Conservation (phyloP, 2,113 vertebrate genomes). For the Cyprinodon brontotheroides region DNA sequence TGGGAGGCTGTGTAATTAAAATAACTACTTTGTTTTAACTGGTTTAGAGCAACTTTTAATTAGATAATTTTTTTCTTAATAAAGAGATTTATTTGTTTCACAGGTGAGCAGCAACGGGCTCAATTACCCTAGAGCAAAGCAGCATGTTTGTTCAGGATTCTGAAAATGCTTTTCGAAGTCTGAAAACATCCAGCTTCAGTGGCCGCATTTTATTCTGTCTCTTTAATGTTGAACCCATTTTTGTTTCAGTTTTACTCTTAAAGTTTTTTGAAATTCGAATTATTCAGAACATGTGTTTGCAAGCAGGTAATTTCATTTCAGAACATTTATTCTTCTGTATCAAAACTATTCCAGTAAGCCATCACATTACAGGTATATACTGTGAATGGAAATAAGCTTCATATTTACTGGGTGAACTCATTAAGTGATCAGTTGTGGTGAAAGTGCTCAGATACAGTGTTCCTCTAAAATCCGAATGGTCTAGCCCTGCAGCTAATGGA, state of each 20-base stretch:
- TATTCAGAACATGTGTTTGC: not conserved
- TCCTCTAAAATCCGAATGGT: slow-evolving; percentile 38
- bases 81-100: not conserved
- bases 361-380: slow-evolving; percentile 25
- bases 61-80: not conserved
- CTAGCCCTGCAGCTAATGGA: slow-evolving; percentile 27
- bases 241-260: not conserved
- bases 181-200: too few relatives aligned
- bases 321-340: slow-evolving; percentile 37
- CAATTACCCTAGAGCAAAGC: not conserved
- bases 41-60: not conserved
- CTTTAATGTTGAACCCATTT: not conserved
- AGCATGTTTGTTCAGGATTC: too few relatives aligned
- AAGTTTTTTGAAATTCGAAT: not conserved
- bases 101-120: not conserved
- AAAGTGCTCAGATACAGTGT: slow-evolving; percentile 1
- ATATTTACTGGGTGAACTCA: slow-evolving; percentile 20
- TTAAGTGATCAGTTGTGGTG: slow-evolving; percentile 23
- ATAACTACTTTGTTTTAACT: not conserved
- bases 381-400: slow-evolving; percentile 51
- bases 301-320: slow-evolving; percentile 5
- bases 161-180: too few relatives aligned
- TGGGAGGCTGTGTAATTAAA: not conserved
- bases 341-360: slow-evolving; percentile 27
- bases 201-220: too few relatives aligned